Evolutionary conservation across 2,797 vertebrate species (phyloP).

Genomic region (Thamnophis elegans): DNA sequence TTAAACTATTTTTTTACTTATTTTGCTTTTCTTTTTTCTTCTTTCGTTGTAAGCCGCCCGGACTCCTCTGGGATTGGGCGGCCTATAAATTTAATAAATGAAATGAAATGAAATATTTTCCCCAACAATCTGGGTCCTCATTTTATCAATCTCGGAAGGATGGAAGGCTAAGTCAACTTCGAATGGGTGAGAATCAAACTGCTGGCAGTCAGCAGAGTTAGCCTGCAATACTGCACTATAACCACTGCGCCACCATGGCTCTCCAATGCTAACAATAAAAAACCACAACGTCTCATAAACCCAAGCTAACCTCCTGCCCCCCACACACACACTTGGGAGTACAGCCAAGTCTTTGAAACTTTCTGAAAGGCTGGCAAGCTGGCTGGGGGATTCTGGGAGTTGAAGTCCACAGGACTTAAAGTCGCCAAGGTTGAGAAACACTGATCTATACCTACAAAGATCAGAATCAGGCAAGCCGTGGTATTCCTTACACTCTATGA

Average conservation of each 20-base stretch:
- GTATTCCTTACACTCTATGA: not conserved
- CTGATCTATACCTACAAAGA: not conserved
- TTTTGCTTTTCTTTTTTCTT: no score
- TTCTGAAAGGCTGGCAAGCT: not conserved
- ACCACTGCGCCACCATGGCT: not conserved
- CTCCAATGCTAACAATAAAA: not conserved
- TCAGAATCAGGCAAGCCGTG: not conserved
- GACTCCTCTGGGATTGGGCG: no score
- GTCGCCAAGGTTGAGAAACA: no score
- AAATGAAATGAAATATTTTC: no score
- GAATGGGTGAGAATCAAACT: not conserved
- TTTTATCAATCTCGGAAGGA: not conserved
- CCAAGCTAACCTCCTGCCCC: not conserved
- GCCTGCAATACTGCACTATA: not conserved
- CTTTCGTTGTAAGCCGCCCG: no score
- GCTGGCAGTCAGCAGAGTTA: not conserved
- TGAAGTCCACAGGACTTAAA: no score
- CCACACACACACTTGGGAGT: not conserved
- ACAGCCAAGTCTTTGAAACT: not conserved
- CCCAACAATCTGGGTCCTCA: not conserved
- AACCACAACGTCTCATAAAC: not conserved
- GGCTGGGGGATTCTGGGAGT: no score
- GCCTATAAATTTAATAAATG: no score
- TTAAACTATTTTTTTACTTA: no score
- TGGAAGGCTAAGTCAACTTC: not conserved